Conservation (phyloP, 2,797 vertebrate species). For the Macroramphosus scolopax region DNA sequence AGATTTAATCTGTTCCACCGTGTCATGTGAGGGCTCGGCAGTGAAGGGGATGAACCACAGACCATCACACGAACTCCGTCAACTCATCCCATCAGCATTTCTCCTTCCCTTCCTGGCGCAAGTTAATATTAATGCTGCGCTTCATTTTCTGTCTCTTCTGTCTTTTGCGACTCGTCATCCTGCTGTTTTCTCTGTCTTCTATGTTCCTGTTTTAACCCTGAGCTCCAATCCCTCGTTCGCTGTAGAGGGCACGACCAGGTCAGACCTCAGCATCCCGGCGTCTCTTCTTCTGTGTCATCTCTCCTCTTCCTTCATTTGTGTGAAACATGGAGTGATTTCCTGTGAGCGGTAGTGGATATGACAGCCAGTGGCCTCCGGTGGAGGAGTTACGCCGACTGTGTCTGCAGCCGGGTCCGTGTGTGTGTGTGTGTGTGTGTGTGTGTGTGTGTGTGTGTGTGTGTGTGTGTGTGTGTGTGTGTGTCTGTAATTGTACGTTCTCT, state of each 20-base stretch:
- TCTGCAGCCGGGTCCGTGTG: conserved; percentile 7
- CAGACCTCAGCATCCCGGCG: conserved; percentile 23
- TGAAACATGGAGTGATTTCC: conserved; percentile 24
- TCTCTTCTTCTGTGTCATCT: conserved; percentile 22
- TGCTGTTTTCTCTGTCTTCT: not conserved
- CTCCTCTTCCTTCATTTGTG: conserved; percentile 17
- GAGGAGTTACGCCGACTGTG: conserved; percentile 25
- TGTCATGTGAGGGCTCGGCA: conserved; percentile 36
- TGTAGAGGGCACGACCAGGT: conserved; percentile 14
- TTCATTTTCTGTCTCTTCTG: conserved; percentile 7
- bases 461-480: conserved; percentile 43
- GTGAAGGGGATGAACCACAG: conserved; percentile 31
- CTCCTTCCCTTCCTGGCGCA: conserved; percentile 14
- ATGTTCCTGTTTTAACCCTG: conserved; percentile 5
- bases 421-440: conserved; percentile 50
- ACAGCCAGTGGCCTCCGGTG: conserved; percentile 42
- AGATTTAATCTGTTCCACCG: conserved; percentile 53
- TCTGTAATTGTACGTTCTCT: conserved; percentile 57
- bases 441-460: conserved; percentile 39
- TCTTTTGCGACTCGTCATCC: conserved; percentile 11
- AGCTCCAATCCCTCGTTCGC: conserved; percentile 14
- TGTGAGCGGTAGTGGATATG: conserved; percentile 43
- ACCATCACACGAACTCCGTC: conserved; percentile 8
- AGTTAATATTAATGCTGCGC: conserved; percentile 36
- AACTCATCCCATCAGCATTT: conserved; percentile 19